Percentiles rank a stretch among this genome's conserved stretches.
Evolutionary conservation across 30 jellyfish, hydroid and myxozoan genomes (phyloP).

Genomic region (Pseudorhiza aurosa): DNA sequence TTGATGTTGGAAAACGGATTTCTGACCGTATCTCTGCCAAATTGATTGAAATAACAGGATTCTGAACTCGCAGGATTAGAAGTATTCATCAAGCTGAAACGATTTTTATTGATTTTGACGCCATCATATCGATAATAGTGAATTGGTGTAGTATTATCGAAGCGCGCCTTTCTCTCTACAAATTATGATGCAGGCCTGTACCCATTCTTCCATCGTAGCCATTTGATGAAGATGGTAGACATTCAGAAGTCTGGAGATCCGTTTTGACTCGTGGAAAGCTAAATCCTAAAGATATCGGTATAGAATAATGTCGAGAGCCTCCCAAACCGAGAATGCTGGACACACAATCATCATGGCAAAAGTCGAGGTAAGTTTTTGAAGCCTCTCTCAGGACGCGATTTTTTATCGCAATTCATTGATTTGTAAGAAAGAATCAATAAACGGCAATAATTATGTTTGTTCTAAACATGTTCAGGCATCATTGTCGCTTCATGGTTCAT

Average conservation of each 20-base stretch:
- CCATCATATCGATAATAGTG: too few relatives aligned
- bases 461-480: neutral
- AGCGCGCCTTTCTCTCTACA: too few relatives aligned
- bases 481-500: neutral
- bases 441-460: too few relatives aligned
- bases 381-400: too few relatives aligned
- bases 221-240: too few relatives aligned
- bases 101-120: too few relatives aligned
- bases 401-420: too few relatives aligned
- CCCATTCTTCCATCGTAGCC: too few relatives aligned
- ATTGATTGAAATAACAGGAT: neutral
- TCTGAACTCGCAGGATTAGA: neutral
- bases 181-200: too few relatives aligned
- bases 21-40: neutral
- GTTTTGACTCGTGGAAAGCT: neutral
- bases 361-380: slow-evolving; percentile 35
- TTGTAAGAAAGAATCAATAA: too few relatives aligned
- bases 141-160: too few relatives aligned
- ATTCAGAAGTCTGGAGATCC: too few relatives aligned
- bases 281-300: neutral
- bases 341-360: neutral
- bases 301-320: slow-evolving; percentile 11
- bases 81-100: neutral
- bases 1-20: neutral
- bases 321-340: slow-evolving; percentile 13